These are phyloP conservation scores for Papilio helenus DNA, from an alignment of 1,140 invertebrate genomes.

Conservation along the genomic window DNA sequence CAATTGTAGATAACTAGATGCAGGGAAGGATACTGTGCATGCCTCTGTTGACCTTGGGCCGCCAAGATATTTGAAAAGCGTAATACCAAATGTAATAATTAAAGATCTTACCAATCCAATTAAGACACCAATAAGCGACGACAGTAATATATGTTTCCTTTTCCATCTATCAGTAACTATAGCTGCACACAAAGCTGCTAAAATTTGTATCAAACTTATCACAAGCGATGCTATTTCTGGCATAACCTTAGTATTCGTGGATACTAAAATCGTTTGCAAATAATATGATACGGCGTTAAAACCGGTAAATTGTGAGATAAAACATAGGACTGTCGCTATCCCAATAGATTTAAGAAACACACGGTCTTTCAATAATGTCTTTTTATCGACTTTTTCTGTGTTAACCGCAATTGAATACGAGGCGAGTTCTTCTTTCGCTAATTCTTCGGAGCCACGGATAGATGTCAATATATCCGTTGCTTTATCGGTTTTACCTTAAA, in stretches of 20 bases:
- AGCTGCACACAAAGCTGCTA: conserved; percentile 82
- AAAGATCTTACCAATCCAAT: conserved; percentile 78
- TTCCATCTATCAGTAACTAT: conserved; percentile 85
- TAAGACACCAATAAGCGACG: conserved; percentile 80
- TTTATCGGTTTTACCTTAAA: background rate
- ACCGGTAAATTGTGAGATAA: conserved; percentile 86
- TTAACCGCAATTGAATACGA: background rate
- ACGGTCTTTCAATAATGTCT: conserved; percentile 55
- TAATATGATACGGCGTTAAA: conserved; percentile 89
- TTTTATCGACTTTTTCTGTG: conserved; percentile 45
- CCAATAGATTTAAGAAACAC: conserved; percentile 81
- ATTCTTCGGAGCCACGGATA: background rate
- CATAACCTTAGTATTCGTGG: conserved; percentile 83
- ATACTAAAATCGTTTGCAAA: conserved; percentile 86
- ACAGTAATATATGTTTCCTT: conserved; percentile 84
- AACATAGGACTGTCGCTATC: conserved; percentile 81
- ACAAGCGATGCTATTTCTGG: conserved; percentile 85
- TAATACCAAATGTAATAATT: conserved; percentile 11
- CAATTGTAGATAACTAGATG: too few species aligned
- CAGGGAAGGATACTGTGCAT: too few species aligned
- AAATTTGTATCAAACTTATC: conserved; percentile 85
- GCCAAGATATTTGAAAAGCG: background rate
- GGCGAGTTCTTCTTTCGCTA: background rate
- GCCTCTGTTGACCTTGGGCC: too few species aligned
- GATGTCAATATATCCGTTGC: background rate